Base-by-base conservation (phyloP, 2,888 invertebrate species). In the Harpalus rubripes region DNA sequence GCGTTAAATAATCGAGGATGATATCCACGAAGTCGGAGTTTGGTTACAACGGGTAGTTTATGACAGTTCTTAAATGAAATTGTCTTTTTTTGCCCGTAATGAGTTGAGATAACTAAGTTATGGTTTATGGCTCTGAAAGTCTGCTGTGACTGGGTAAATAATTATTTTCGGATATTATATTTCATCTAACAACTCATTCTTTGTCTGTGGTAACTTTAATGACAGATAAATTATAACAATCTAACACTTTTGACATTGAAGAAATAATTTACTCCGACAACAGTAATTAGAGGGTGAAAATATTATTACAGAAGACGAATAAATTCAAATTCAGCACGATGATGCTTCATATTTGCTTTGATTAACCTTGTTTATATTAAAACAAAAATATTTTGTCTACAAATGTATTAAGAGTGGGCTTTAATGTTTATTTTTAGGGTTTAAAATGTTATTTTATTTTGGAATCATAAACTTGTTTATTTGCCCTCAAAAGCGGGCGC, bases 1-100 rank as follows among this genome's bases (percentile, higher is more conserved):
- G 78, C 78, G 78, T 78, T 81, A 61, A 81, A 81, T 81, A 81
- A 81, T 41, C 12, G 58, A 22, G 41, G 63, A 78, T 56, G 32
- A 59, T 58, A 32, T 58, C n/a, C 32, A 16, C 59, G 15, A 26
- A 39, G 22, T 63, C 63, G 26, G 63, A 63, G 63, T 63, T 63
- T 68, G 39, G 68, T 0, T 15, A 39, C n/a, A 68, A 12, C 26
- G 68, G 39, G 32, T 68, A 68, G 68, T 68, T 68, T 68, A 68
- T 39, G 68, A 68, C 68, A 68, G n/a, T 68, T 68, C 68, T 68
- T 68, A 68, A 68, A 68, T 68, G 32, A 68, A 68, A 68, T 68
- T 68, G 68, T 68, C 68, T 68, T 68, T 68, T 68, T 68, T 39
- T 68, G 26, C 7, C n/a, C 68, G 32, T 68, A 68, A 68, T 68